Conservation (phyloP, 2,113 vertebrate genomes). For the Serranochromis macrocephalus region DNA sequence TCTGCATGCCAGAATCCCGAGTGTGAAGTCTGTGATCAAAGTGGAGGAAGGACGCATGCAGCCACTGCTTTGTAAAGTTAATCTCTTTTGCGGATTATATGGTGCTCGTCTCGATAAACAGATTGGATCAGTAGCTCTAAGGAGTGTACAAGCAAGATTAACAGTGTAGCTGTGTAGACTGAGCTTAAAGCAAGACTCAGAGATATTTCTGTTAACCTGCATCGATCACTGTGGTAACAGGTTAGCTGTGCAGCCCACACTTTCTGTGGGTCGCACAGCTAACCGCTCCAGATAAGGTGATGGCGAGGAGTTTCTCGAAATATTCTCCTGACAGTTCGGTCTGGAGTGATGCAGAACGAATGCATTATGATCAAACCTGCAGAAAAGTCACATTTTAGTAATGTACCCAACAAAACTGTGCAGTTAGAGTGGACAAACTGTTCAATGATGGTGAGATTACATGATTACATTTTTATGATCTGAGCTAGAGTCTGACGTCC, state of each 20-base stretch:
- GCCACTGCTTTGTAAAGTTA: background rate
- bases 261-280: background rate
- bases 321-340: background rate
- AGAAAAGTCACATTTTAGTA: background rate
- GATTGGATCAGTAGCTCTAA: background rate
- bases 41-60: background rate
- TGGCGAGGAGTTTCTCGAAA: background rate
- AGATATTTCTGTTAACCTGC: background rate
- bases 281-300: background rate
- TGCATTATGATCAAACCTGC: background rate
- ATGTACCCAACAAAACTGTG: background rate
- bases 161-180: background rate
- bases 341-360: fast-evolving
- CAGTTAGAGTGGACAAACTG: background rate
- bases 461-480: background rate
- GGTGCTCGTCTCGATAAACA: background rate
- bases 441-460: background rate
- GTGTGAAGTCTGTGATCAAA: background rate
- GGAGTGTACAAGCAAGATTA: background rate
- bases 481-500: background rate
- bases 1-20: background rate
- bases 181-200: background rate
- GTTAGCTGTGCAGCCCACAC: background rate
- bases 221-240: background rate
- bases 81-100: background rate